Conservation (phyloP, 2,888 invertebrate genomes). For the Atethmia centrago region DNA sequence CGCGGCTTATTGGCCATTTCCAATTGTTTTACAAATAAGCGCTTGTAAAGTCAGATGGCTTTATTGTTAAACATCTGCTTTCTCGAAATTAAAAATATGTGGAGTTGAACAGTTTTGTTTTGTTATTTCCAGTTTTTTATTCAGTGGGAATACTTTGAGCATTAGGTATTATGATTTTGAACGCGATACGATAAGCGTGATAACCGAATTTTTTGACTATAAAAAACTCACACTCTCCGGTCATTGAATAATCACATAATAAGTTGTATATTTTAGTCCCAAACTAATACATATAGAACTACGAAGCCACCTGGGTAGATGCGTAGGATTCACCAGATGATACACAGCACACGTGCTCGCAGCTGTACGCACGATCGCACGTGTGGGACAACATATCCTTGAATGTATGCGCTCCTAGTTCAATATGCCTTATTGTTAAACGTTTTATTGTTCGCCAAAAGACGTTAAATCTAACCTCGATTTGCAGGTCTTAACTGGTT, state of each 20-base stretch:
- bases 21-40: slow-evolving; percentile 74
- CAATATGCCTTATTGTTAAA: slow-evolving; percentile 67
- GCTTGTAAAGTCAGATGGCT: slow-evolving; percentile 71
- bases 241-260: slow-evolving; percentile 42
- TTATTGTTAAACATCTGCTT: slow-evolving; percentile 73
- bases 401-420: slow-evolving; percentile 71
- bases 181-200: neutral
- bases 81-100: slow-evolving; percentile 55
- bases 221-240: neutral
- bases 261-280: slow-evolving; percentile 45
- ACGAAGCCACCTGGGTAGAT: slow-evolving; percentile 72
- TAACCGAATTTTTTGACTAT: neutral
- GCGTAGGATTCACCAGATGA: slow-evolving; percentile 71
- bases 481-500: slow-evolving; percentile 27
- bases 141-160: neutral
- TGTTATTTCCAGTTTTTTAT: neutral
- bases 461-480: slow-evolving; percentile 5
- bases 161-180: slow-evolving; percentile 9
- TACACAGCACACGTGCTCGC: slow-evolving; percentile 80
- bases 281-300: slow-evolving; percentile 47
- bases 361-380: slow-evolving; percentile 82
- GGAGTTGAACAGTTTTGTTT: slow-evolving; percentile 9
- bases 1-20: slow-evolving; percentile 61
- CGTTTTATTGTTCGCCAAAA: slow-evolving; percentile 59
- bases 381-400: slow-evolving; percentile 76